phyloP scores from a whole-genome alignment of 1,140 invertebrate species.

The Drosophila arawakana region DNA sequence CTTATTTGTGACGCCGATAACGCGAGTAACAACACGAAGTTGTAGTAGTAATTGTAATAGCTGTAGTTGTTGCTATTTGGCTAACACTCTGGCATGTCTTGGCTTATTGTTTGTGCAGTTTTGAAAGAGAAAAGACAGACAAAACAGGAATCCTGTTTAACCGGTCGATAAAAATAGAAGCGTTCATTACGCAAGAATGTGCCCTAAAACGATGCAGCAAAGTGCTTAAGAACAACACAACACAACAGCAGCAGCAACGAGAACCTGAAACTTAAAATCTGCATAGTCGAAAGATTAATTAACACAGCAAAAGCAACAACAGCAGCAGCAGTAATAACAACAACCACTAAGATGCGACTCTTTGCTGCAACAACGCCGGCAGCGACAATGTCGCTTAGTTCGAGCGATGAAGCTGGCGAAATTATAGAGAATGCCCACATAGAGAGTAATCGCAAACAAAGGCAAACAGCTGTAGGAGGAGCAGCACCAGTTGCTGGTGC shows the following conservation, averaged over 20 bases:
- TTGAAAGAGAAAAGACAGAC: slow-evolving; percentile 7
- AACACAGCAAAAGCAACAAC: slow-evolving; percentile 40
- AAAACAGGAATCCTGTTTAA: slow-evolving; percentile 63
- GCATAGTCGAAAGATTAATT: slow-evolving; percentile 76
- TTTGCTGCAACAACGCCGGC: slow-evolving; percentile 53
- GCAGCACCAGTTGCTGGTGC: slow-evolving; percentile 1
- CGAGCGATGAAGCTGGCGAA: slow-evolving; percentile 70
- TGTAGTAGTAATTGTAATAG: slow-evolving; percentile 1
- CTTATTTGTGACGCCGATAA: slow-evolving; percentile 57
- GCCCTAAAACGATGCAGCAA: slow-evolving; percentile 79
- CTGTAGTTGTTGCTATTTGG: slow-evolving; percentile 33
- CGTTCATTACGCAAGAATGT: slow-evolving; percentile 82
- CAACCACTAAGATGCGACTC: slow-evolving; percentile 54
- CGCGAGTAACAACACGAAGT: slow-evolving; percentile 9
- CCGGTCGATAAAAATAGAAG: slow-evolving; percentile 76
- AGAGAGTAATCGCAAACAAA: slow-evolving; percentile 20
- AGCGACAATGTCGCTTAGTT: slow-evolving; percentile 45
- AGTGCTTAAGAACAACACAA: slow-evolving; percentile 52
- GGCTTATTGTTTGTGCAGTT: slow-evolving; percentile 53
- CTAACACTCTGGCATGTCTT: slow-evolving; percentile 27
- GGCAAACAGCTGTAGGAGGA: slow-evolving; percentile 4
- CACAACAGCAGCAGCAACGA: background rate
- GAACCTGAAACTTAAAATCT: slow-evolving; percentile 67
- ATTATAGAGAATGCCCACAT: slow-evolving; percentile 70
- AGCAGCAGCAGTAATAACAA: slow-evolving; percentile 21